A percentile compares a stretch with the other conserved stretches of the same genome.
Conservation (phyloP, 2,113 vertebrate species). For the Erinaceus europaeus region DNA sequence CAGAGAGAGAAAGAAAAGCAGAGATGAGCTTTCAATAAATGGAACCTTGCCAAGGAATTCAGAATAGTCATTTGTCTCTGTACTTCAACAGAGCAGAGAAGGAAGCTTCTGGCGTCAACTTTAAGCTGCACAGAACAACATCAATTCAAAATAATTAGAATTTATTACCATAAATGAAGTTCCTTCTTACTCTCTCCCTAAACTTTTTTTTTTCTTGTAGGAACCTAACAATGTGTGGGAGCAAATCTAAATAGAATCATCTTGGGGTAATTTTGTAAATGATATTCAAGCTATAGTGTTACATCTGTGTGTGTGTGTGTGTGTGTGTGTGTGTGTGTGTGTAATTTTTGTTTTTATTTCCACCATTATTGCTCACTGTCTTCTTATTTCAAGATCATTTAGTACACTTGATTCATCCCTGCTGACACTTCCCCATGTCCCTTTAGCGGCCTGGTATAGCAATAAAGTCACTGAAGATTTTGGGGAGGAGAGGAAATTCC, state of each 20-base stretch:
- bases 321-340: too few species aligned
- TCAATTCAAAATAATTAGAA: conserved; percentile 58
- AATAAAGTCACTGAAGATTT: background rate
- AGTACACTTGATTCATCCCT: background rate
- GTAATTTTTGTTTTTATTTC: background rate
- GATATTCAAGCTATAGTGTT: background rate
- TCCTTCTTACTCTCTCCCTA: background rate
- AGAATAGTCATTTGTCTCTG: conserved; percentile 32
- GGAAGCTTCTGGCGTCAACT: conserved; percentile 24
- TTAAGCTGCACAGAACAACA: conserved; percentile 12
- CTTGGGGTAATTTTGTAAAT: background rate
- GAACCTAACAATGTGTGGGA: background rate
- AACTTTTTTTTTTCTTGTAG: background rate
- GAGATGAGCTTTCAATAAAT: conserved; percentile 19
- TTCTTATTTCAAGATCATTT: background rate
- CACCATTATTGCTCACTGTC: background rate
- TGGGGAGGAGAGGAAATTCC: background rate
- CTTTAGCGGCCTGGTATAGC: background rate
- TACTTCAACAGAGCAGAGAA: conserved; percentile 23
- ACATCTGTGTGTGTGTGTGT: too few species aligned
- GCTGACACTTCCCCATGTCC: background rate
- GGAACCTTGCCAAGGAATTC: background rate
- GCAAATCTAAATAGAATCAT: background rate
- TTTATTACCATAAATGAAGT: conserved; percentile 47
- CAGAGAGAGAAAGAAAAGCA: background rate